A percentile compares a stretch with the other conserved stretches of the same genome.
phyloP scores from a whole-genome alignment of 2,888 invertebrate species.

The Conomelus anceps region DNA sequence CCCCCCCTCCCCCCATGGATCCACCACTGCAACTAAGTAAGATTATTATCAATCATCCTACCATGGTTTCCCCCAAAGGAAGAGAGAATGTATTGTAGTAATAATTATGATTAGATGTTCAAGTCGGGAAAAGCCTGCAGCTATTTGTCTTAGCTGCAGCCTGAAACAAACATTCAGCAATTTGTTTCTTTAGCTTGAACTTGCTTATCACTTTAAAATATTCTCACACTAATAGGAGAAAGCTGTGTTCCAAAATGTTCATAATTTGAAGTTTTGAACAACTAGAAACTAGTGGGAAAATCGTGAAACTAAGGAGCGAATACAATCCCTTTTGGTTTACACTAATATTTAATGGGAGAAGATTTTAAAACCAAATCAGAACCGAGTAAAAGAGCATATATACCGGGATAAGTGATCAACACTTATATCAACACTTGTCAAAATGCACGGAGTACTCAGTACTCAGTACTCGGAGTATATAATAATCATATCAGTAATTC shows the following conservation, averaged over 20 bases:
- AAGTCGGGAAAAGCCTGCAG: neutral
- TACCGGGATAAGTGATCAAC: no score
- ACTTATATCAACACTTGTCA: no score
- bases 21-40: no score
- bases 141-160: neutral
- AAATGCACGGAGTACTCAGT: no score
- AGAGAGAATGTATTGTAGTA: neutral
- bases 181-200: neutral
- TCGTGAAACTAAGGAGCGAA: neutral
- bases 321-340: neutral
- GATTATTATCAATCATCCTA: no score
- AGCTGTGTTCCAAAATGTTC: neutral
- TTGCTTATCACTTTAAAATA: neutral
- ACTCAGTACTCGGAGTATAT: no score
- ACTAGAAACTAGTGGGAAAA: neutral
- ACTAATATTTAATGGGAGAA: neutral
- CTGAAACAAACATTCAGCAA: neutral
- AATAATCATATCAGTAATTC: no score
- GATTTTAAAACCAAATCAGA: no score
- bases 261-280: neutral
- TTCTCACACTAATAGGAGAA: neutral
- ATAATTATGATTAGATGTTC: neutral
- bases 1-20: no score
- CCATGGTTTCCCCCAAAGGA: no score
- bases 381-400: no score